A percentile compares a stretch with the other conserved stretches of the same genome.
Evolutionary conservation across 1,140 invertebrate genomes (phyloP).

Genomic region (Drosophila nebulosa): DNA sequence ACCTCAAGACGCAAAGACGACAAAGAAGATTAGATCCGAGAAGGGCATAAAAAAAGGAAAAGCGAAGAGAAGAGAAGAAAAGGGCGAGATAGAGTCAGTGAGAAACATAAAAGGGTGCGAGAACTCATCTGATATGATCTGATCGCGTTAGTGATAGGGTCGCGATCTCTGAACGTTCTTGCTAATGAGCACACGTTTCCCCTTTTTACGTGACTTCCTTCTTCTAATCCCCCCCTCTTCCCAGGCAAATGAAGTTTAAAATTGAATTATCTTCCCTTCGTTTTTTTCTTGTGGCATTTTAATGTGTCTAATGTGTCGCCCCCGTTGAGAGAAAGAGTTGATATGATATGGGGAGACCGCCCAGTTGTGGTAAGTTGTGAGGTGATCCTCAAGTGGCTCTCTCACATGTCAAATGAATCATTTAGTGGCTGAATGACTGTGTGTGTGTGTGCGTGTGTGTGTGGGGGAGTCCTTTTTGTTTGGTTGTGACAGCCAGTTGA

Average conservation of each 20-base stretch:
- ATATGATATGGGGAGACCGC: constrained; percentile 46
- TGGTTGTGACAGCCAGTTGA: constrained; percentile 54
- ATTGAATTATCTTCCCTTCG: constrained; percentile 60
- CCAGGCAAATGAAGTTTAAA: constrained; percentile 32
- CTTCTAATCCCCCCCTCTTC: no score
- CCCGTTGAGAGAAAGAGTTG: constrained; percentile 54
- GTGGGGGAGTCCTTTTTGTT: background rate
- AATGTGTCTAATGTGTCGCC: constrained; percentile 73
- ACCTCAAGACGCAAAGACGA: constrained; percentile 34
- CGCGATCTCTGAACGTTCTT: constrained; percentile 69
- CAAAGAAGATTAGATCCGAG: constrained; percentile 39
- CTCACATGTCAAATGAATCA: constrained; percentile 73
- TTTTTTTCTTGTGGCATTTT: constrained; percentile 67
- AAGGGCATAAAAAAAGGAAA: constrained; percentile 24
- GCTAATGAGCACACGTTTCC: constrained; percentile 67
- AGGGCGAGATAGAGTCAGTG: constrained; percentile 38
- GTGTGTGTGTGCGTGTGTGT: background rate
- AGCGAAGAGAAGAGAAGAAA: background rate
- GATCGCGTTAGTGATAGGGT: constrained; percentile 48
- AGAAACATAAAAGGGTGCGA: constrained; percentile 54
- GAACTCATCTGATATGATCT: no score
- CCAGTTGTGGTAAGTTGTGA: constrained; percentile 36
- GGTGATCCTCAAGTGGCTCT: constrained; percentile 48
- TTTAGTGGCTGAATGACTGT: constrained; percentile 18
- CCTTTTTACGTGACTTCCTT: constrained; percentile 6